phyloP scores from a whole-genome alignment of 92 coral and sea anemone genomes.

The Epizoanthus rinbou region DNA sequence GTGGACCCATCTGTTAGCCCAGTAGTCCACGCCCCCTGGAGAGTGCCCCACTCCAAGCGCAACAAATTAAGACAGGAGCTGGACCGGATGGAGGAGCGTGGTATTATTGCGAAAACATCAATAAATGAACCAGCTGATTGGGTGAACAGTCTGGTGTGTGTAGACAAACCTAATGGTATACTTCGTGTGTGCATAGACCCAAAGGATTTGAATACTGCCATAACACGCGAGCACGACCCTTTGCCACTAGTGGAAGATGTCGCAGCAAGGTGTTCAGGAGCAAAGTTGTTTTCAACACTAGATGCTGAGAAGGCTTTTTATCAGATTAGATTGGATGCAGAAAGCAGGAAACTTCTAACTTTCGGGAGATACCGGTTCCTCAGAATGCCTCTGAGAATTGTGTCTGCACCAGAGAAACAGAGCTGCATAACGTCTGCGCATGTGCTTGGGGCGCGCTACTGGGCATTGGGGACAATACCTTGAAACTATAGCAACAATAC shows the following conservation, averaged over 20 bases:
- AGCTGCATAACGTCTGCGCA: constrained; percentile 33
- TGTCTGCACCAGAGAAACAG: too few species aligned
- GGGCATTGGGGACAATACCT: constrained; percentile 3
- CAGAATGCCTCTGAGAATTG: too few species aligned
- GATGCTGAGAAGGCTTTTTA: too few species aligned
- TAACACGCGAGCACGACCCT: constrained; percentile 32
- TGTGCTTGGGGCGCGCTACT: constrained; percentile 7
- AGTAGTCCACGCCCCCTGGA: constrained; percentile 56
- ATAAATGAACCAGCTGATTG: constrained; percentile 42
- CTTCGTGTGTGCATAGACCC: constrained; percentile 47
- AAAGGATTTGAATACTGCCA: too few species aligned
- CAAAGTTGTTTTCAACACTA: too few species aligned
- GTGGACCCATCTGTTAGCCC: constrained; percentile 43
- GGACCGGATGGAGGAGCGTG: too few species aligned
- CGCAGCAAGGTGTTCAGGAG: too few species aligned
- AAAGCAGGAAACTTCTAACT: too few species aligned
- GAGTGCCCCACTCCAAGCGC: constrained; percentile 44
- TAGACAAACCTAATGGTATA: constrained; percentile 40
- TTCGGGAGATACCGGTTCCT: too few species aligned
- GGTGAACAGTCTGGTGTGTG: constrained; percentile 49
- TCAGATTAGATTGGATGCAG: too few species aligned
- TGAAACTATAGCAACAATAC: constrained; percentile 14
- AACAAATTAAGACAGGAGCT: constrained; percentile 15
- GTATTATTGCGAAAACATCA: constrained; percentile 31
- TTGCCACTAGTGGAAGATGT: constrained; percentile 47